A percentile compares a stretch with the other conserved stretches of the same genome.
Evolutionary conservation across 2,113 vertebrate genomes (phyloP).

Genomic region (Illadopsis cleaveri): DNA sequence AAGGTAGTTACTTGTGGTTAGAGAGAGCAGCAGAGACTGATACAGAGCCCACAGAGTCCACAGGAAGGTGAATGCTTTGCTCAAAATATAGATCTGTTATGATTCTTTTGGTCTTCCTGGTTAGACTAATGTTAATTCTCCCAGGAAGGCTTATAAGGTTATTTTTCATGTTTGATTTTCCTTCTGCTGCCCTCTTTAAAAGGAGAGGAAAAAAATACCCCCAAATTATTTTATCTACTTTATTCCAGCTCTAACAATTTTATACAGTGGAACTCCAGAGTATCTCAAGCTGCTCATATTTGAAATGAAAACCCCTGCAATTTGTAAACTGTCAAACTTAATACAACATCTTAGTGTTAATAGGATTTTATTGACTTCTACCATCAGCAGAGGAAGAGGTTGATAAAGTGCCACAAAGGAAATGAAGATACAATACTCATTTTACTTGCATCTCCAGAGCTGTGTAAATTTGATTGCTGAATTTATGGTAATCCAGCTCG

Average conservation of each 20-base stretch:
- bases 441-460: slow-evolving; percentile 27
- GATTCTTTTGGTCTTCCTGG: not conserved
- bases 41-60: not conserved
- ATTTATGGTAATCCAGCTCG: slow-evolving; percentile 24
- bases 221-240: not conserved
- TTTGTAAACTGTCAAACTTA: slow-evolving; percentile 61
- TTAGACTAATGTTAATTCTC: not conserved
- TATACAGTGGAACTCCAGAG: not conserved
- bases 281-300: not conserved
- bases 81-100: not conserved
- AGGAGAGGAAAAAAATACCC: not conserved
- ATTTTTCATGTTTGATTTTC: slow-evolving; percentile 2
- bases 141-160: not conserved
- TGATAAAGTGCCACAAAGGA: slow-evolving; percentile 44
- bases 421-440: slow-evolving; percentile 38
- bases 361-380: slow-evolving; percentile 60
- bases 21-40: not conserved
- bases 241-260: slow-evolving; percentile 2
- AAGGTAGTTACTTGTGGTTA: not conserved
- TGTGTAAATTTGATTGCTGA: slow-evolving; percentile 24
- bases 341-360: slow-evolving; percentile 48
- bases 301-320: slow-evolving; percentile 51
- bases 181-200: not conserved
- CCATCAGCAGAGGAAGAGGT: slow-evolving; percentile 43
- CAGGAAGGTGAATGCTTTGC: not conserved